Evolutionary conservation across 30 jellyfish, hydroid and myxozoan genomes (phyloP), one percentile per base, ranked within the genome.

Genomic region (Chrysaora quinquecirrha): DNA sequence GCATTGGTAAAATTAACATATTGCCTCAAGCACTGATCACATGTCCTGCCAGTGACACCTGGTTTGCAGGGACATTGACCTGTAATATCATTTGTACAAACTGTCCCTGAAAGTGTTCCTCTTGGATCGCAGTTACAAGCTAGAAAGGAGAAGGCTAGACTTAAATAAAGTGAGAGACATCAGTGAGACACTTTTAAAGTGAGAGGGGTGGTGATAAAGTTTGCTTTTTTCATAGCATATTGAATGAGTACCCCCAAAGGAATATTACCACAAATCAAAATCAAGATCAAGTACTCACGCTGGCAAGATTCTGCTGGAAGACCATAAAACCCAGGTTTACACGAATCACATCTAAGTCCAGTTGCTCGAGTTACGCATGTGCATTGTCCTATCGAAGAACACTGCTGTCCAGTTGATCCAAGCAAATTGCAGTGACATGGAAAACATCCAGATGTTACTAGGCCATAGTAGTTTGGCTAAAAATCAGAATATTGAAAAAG

Each of bases 31-130:
- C 98, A 91, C 6, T n/a, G 71, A 50, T 82, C 84, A 73, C 98
- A 91, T 0, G 90, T 80, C 47, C 98, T 74, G 16, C 98, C 98
- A 25, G 78, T 88, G 30, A 90, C 96, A 54, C 97, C 97, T 2
- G 93, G 75, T 38, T 84, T 84, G 70, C 97, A 90, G 32, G 31
- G 91, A 64, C 97, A 90, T 47, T 90, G 97, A 21, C 97, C 97
- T 28, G 86, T 62, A 18, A 33, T 78, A 78, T 90, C 97, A 25
- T 87, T 90, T 38, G 29, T 73, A 34, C 97, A 90, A 68, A 70
- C 31, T 18, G 96, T 83, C 50, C 87, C 88, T 19, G 83, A 49
- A 4, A 83, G 29, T 1, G 97, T 82, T 1, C 97, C 97, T 30
- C 64, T 64, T 23, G 93, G 68, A 46, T 83, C 78, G 49, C 97